A percentile compares a stretch with the other conserved stretches of the same genome.
Conservation (phyloP, 2,113 vertebrate genomes). For the Nyctibius bracteatus region DNA sequence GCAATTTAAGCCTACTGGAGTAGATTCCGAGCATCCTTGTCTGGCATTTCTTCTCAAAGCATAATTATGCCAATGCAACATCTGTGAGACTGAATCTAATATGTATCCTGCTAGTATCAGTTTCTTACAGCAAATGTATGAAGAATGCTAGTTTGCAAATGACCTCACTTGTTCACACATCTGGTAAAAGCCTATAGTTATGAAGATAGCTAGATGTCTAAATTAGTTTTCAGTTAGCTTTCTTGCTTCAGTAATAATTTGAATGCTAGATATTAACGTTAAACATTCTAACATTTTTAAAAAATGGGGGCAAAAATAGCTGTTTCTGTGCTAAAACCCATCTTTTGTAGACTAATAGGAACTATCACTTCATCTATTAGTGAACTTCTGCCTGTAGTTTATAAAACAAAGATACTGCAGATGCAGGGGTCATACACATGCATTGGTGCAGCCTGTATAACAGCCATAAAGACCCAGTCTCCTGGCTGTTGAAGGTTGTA, state of each 20-base stretch:
- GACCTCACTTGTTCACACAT: not conserved
- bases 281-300: not conserved
- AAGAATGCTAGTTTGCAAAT: not conserved
- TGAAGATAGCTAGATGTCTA: not conserved
- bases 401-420: not conserved
- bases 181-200: not conserved
- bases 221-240: not conserved
- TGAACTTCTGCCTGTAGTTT: not conserved
- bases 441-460: not conserved
- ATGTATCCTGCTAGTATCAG: not conserved
- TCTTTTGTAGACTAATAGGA: not conserved
- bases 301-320: not conserved
- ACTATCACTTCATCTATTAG: not conserved
- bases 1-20: not conserved
- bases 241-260: not conserved
- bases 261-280: not conserved
- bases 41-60: not conserved
- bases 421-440: not conserved
- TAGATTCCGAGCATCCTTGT: not conserved
- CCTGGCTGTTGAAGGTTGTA: not conserved
- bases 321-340: not conserved
- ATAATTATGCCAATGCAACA: not conserved
- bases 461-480: not conserved
- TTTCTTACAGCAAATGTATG: not conserved
- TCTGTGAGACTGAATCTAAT: not conserved